These are phyloP conservation scores for Rhagologus leucostigma DNA, from an alignment of 2,113 vertebrate species.

Conservation along the genomic window DNA sequence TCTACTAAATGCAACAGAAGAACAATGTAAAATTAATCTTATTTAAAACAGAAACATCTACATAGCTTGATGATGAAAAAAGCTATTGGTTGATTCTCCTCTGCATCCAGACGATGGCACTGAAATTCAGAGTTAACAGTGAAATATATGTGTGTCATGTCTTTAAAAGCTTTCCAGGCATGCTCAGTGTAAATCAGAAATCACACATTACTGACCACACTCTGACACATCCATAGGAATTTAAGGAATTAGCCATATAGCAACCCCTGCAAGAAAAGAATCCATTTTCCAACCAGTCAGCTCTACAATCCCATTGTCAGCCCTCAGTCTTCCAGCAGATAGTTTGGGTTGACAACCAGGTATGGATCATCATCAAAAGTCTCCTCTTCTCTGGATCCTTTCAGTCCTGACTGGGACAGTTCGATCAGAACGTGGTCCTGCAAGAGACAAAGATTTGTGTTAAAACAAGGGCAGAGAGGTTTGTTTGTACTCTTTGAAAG, in stretches of 20 bases:
- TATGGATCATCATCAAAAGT: conserved; percentile 80
- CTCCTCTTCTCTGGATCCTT: conserved; percentile 74
- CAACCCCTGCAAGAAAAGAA: not conserved
- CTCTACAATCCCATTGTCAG: not conserved
- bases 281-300: not conserved
- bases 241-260: not conserved
- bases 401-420: conserved; percentile 85
- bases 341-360: conserved; percentile 97
- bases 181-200: not conserved
- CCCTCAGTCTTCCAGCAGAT: conserved; percentile 86
- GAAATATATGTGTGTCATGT: not conserved
- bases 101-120: not conserved
- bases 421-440: conserved; percentile 98
- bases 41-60: not conserved
- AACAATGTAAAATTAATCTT: not conserved
- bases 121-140: not conserved
- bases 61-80: not conserved
- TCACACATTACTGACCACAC: not conserved
- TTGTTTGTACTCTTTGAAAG: not conserved
- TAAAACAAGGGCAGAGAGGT: not conserved
- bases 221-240: not conserved
- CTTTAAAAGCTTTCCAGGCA: not conserved
- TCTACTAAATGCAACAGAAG: not conserved
- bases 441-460: not conserved
- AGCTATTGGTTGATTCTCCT: not conserved